Conservation (phyloP, 2,888 invertebrate genomes). For the Masnerella sp. region DNA sequence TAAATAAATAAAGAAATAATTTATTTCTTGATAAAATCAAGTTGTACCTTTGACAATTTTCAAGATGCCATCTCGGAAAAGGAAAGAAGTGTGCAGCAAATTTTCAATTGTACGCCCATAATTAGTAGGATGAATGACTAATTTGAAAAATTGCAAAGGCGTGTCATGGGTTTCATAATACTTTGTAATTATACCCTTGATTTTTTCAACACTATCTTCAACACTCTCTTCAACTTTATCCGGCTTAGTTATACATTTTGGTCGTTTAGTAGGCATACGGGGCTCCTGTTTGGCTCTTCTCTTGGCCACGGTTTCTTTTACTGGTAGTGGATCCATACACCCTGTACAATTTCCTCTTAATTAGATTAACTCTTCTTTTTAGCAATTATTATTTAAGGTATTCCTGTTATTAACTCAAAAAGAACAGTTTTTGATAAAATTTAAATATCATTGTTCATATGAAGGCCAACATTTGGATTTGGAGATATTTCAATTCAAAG, state of each 20-base stretch:
- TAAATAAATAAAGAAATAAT: too few species aligned
- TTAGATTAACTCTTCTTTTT: background rate
- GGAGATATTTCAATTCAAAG: too few species aligned
- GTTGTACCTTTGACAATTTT: slow-evolving; percentile 79
- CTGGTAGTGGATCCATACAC: slow-evolving; percentile 41
- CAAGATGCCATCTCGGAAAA: slow-evolving; percentile 80
- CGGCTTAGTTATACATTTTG: slow-evolving; percentile 79
- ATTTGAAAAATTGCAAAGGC: slow-evolving; percentile 81
- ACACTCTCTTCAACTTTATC: slow-evolving; percentile 80
- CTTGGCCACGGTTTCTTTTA: slow-evolving; percentile 28
- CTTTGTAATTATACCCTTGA: slow-evolving; percentile 78
- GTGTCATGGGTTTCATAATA: slow-evolving; percentile 75
- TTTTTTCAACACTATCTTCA: slow-evolving; percentile 80
- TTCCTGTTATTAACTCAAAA: too few species aligned
- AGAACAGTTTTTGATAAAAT: too few species aligned
- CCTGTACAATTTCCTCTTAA: slow-evolving; percentile 1
- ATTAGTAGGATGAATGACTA: slow-evolving; percentile 81
- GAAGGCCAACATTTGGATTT: too few species aligned
- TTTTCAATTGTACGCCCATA: slow-evolving; percentile 83
- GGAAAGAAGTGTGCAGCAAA: slow-evolving; percentile 82
- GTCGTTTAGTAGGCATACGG: slow-evolving; percentile 76
- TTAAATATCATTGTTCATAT: too few species aligned
- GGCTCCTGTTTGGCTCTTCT: slow-evolving; percentile 45
- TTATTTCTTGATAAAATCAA: too few species aligned
- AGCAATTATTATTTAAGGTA: too few species aligned